A percentile compares a stretch with the other conserved stretches of the same genome.
Evolutionary conservation across 1,140 invertebrate species (phyloP).

Genomic region (Heliothis virescens): DNA sequence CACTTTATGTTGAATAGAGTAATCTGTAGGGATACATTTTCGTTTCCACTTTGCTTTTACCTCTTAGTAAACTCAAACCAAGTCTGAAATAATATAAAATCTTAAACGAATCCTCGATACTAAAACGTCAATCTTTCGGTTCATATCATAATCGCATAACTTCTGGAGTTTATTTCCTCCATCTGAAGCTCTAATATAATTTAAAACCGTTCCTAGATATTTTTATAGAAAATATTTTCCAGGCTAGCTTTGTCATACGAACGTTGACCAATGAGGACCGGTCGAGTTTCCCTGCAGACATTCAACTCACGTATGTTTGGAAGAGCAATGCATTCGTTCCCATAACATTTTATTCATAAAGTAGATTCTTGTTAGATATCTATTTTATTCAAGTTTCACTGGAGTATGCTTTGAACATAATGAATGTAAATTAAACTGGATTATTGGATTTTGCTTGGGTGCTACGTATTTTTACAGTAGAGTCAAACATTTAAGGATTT

Average conservation of each 20-base stretch:
- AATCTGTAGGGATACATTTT: not conserved
- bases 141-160: not conserved
- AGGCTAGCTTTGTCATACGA: conserved; percentile 51
- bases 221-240: conserved; percentile 59
- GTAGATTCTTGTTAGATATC: conserved; percentile 49
- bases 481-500: no score
- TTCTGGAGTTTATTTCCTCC: conserved; percentile 16
- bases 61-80: no score
- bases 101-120: no score
- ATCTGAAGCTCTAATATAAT: conserved; percentile 43
- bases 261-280: conserved; percentile 55
- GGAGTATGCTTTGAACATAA: not conserved
- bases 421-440: not conserved
- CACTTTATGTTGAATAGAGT: not conserved
- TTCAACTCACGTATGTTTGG: conserved; percentile 58
- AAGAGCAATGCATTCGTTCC: conserved; percentile 58
- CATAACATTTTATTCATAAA: conserved; percentile 54
- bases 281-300: conserved; percentile 44
- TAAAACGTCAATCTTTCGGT: not conserved
- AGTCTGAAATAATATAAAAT: no score
- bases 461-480: not conserved
- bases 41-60: not conserved
- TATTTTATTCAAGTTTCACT: conserved; percentile 26
- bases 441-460: not conserved
- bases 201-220: conserved; percentile 46